phyloP scores from a whole-genome alignment of 2,113 vertebrate species.

The Psephotus haematonotus region DNA sequence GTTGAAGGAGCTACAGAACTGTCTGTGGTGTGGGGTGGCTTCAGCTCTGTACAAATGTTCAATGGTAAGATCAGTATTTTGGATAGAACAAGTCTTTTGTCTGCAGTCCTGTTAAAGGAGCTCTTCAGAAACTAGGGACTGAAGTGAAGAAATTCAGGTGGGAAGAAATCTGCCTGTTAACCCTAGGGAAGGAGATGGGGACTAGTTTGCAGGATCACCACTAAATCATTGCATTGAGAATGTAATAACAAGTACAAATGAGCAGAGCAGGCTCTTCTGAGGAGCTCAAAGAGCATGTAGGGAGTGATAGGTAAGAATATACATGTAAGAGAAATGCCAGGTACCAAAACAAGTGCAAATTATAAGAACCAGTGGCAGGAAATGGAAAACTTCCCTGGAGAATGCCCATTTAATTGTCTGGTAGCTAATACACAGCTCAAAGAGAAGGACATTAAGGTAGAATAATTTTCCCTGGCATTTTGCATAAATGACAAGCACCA shows the following conservation, averaged over 20 bases:
- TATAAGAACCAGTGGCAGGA: background rate
- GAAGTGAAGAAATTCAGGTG: background rate
- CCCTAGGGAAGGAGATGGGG: background rate
- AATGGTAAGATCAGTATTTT: background rate
- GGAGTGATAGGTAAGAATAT: background rate
- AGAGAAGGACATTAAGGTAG: background rate
- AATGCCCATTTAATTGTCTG: background rate
- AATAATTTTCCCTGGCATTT: background rate
- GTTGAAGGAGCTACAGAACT: background rate
- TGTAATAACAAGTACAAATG: background rate
- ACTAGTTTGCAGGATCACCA: background rate
- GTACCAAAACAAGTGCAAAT: background rate
- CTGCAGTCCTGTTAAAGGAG: background rate
- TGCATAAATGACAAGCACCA: background rate
- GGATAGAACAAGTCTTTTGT: background rate
- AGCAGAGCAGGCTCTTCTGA: background rate
- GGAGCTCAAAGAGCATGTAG: background rate
- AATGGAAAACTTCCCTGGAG: background rate
- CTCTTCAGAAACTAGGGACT: background rate
- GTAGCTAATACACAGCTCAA: background rate
- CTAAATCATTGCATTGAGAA: background rate
- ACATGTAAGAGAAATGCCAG: background rate
- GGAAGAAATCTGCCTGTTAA: background rate
- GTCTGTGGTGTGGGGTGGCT: background rate
- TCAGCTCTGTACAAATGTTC: background rate